Evolutionary conservation across 1,140 invertebrate genomes (phyloP).

Genomic region (Aphis craccivora): DNA sequence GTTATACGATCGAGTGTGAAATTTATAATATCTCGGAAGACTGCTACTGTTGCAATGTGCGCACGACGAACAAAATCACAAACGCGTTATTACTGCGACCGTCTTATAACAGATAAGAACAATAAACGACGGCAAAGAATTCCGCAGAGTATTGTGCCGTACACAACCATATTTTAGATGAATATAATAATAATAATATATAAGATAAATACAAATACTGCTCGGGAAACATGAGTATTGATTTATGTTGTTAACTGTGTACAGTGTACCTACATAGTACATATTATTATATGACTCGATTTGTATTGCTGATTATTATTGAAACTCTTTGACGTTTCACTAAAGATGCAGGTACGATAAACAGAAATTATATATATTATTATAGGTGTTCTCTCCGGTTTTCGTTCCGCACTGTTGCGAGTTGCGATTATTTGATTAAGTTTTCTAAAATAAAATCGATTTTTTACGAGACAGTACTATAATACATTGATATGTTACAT

Average conservation of each 20-base stretch:
- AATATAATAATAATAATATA: not conserved
- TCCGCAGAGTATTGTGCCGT: not conserved
- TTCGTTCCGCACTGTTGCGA: not conserved
- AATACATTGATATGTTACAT: not conserved
- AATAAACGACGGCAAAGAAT: not conserved
- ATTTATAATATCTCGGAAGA: not conserved
- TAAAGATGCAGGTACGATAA: not conserved
- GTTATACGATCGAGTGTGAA: not conserved
- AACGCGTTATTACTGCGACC: not conserved
- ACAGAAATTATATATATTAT: not conserved
- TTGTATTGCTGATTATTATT: slow-evolving; percentile 8
- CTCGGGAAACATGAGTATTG: not conserved
- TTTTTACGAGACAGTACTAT: too few relatives aligned
- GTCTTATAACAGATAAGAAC: not conserved
- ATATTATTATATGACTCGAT: not conserved
- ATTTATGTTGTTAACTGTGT: not conserved
- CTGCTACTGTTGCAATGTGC: not conserved
- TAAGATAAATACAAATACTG: not conserved
- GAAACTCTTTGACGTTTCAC: not conserved
- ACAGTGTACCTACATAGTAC: not conserved
- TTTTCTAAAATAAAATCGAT: not conserved
- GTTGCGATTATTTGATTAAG: not conserved
- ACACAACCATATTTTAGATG: not conserved
- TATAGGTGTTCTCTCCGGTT: not conserved
- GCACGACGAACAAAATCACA: not conserved